Evolutionary conservation across 2,888 invertebrate genomes (phyloP), one percentile per base, ranked within the genome.

Genomic region (Neria commutata): DNA sequence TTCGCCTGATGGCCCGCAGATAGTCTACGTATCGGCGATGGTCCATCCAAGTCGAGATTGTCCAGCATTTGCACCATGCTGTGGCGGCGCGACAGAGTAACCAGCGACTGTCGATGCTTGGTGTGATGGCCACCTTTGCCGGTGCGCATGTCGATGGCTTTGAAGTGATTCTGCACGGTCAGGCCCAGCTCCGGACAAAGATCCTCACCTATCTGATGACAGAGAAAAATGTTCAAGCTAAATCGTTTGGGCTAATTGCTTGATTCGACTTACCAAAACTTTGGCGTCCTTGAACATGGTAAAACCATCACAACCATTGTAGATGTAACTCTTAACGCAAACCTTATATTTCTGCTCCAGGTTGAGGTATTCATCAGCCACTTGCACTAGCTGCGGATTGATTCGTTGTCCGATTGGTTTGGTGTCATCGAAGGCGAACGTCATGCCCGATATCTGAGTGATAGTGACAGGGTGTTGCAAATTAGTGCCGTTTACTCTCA

Each of bases 161-260:
- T 88, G 82, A 95, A 95, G 79, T 95, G 94, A 81, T 95, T 95
- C 83, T 94, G 92, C 21, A 95, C 85, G 0, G 92, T 91, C 70
- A 92, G 87, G 8, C 91, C 90, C 62, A 95, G 81, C 75, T 93
- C 91, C 0, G 94, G 92, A 69, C 93, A 92, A 81, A 91, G 89
- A 76, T 95, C 95, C 54, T 93, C 91, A 69, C 89, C 88, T 68
- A 93, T 86, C 92, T 93, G 70, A 1, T n/a, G n/a, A n/a, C n/a
- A n/a, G 74, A 74, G 60, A 23, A 64, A 64, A 66, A n/a, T n/a
- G n/a, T n/a, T n/a, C n/a, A n/a, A n/a, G n/a, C 45, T 46, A 24
- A 25, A 23, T n/a, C n/a, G n/a, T 37, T n/a, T 37, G 29, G 5
- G 5, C 11, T 11, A 29, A 29, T 8, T 8, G 11, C 29, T 29